Percentiles rank a stretch among this genome's conserved stretches.
Conservation (phyloP, 2,888 invertebrate species). For the Oscheius sp. region DNA sequence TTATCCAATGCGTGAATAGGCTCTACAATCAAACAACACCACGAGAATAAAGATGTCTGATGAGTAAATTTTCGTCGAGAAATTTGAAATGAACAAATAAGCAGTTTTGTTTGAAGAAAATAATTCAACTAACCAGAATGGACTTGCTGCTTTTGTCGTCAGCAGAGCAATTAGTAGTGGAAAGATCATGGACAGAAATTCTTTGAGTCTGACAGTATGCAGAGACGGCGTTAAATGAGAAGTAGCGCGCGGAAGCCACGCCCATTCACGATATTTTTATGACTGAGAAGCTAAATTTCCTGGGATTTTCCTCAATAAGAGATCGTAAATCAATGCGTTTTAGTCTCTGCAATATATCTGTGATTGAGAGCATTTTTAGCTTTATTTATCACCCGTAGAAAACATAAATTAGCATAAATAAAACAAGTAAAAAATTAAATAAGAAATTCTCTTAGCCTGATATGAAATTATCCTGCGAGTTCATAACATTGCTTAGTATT, state of each 20-base stretch:
- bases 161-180: neutral
- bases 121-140: neutral
- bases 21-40: no score
- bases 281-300: neutral
- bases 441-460: neutral
- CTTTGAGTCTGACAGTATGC: neutral
- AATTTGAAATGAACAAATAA: no score
- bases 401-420: neutral
- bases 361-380: neutral
- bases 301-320: neutral
- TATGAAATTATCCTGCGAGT: neutral
- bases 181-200: neutral
- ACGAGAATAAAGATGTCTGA: no score
- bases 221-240: neutral
- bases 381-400: neutral
- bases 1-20: no score
- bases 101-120: no score
- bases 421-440: neutral
- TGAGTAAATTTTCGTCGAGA: no score
- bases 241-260: neutral
- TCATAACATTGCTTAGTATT: slow-evolving; percentile 31
- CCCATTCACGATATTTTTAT: neutral
- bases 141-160: neutral
- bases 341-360: neutral
- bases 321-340: neutral